Evolutionary conservation across 2,113 vertebrate genomes (phyloP).

Genomic region (Laticauda laticaudata): DNA sequence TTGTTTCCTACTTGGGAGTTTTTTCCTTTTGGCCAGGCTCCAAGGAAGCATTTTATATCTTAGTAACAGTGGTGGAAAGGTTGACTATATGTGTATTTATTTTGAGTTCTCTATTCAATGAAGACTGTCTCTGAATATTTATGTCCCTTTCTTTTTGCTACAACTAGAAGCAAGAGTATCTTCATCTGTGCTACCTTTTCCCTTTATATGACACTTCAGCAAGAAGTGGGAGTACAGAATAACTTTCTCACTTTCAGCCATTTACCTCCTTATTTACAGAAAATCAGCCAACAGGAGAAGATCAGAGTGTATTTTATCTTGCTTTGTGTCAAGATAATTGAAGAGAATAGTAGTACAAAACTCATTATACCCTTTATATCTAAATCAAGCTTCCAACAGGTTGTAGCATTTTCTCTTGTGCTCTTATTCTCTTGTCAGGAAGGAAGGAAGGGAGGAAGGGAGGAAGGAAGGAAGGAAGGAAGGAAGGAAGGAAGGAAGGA

Average conservation of each 20-base stretch:
- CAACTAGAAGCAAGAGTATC: not conserved
- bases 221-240: not conserved
- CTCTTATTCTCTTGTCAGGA: not conserved
- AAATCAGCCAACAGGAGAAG: not conserved
- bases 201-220: not conserved
- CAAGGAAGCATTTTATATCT: not conserved
- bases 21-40: not conserved
- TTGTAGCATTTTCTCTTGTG: not conserved
- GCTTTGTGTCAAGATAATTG: not conserved
- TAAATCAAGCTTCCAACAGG: not conserved
- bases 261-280: not conserved
- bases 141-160: not conserved
- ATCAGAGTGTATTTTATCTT: not conserved
- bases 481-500: not conserved
- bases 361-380: not conserved
- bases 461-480: too few species aligned
- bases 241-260: not conserved
- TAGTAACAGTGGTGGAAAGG: not conserved
- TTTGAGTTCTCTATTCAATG: not conserved
- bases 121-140: not conserved
- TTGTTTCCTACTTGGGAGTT: not conserved
- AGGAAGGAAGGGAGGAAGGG: not conserved
- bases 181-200: not conserved
- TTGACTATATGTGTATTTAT: not conserved
- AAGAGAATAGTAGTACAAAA: not conserved